These are phyloP conservation scores for Yponomeuta plumbellus DNA, from an alignment of 2,888 invertebrate species.

Conservation along the genomic window DNA sequence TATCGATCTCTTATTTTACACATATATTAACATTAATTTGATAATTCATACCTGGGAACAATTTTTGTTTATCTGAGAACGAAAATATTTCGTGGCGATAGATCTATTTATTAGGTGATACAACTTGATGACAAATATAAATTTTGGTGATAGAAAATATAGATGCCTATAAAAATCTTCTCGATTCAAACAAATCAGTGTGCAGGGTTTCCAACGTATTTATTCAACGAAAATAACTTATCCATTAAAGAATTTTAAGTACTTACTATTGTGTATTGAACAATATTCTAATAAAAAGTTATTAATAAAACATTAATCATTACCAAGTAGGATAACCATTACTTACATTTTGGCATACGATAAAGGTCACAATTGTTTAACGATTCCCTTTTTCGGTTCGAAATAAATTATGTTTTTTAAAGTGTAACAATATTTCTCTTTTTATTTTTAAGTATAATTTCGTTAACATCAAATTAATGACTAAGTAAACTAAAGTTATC, in stretches of 20 bases:
- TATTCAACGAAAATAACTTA: slow-evolving; percentile 23
- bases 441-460: slow-evolving; percentile 1
- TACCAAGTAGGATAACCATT: slow-evolving; percentile 59
- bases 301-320: background rate
- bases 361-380: background rate
- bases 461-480: background rate
- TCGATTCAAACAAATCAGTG: background rate
- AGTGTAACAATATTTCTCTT: slow-evolving; percentile 32
- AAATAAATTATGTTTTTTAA: slow-evolving; percentile 27
- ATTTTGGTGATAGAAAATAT: too few relatives aligned
- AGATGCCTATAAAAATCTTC: too few relatives aligned
- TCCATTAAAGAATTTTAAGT: slow-evolving; percentile 34
- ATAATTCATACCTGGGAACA: too few relatives aligned
- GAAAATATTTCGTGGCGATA: too few relatives aligned
- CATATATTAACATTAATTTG: too few relatives aligned
- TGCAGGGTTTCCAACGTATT: background rate
- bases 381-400: background rate
- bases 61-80: too few relatives aligned
- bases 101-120: too few relatives aligned
- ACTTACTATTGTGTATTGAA: slow-evolving; percentile 16
- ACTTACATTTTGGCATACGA: slow-evolving; percentile 57
- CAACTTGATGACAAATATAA: too few relatives aligned
- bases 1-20: too few relatives aligned
- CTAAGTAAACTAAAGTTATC: slow-evolving; percentile 9
- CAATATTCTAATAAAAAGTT: background rate